phyloP scores from a whole-genome alignment of 2,888 invertebrate species.

The Emmelina monodactyla region DNA sequence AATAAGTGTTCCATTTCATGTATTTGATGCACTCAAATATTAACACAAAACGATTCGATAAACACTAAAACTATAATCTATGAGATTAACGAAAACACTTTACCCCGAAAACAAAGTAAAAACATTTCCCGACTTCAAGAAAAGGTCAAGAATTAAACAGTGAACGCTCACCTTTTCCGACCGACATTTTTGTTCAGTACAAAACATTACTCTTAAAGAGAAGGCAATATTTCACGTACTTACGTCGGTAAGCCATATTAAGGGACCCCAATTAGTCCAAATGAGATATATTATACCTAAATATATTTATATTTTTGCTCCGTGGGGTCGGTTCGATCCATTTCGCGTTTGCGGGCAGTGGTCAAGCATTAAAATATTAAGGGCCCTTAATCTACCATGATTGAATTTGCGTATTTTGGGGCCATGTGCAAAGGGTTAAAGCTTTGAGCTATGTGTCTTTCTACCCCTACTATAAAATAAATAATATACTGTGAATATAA shows the following conservation, averaged over 20 bases:
- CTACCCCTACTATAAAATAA: conserved; percentile 16
- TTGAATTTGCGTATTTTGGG: conserved; percentile 56
- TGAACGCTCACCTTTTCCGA: too few relatives aligned
- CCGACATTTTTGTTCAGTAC: too few relatives aligned
- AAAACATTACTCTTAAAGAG: too few relatives aligned
- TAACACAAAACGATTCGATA: too few relatives aligned
- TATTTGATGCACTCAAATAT: too few relatives aligned
- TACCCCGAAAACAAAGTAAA: too few relatives aligned
- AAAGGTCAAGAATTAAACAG: too few relatives aligned
- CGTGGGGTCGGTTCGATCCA: conserved; percentile 45
- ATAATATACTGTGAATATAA: not conserved
- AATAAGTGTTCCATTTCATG: too few relatives aligned
- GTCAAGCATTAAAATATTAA: conserved; percentile 65
- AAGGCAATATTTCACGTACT: conserved; percentile 61
- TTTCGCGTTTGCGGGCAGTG: conserved; percentile 51
- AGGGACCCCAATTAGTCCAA: conserved; percentile 63
- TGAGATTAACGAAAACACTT: too few relatives aligned
- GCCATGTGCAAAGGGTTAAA: conserved; percentile 27
- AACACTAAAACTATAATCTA: too few relatives aligned
- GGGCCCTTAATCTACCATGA: conserved; percentile 59
- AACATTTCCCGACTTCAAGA: too few relatives aligned
- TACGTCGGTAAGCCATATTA: conserved; percentile 64
- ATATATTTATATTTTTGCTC: conserved; percentile 48
- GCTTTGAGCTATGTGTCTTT: conserved; percentile 29
- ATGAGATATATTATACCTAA: conserved; percentile 46